A percentile compares a stretch with the other conserved stretches of the same genome.
These are phyloP conservation scores for Xiphorhynchus elegans DNA, from an alignment of 2,113 vertebrate genomes.

Conservation along the genomic window DNA sequence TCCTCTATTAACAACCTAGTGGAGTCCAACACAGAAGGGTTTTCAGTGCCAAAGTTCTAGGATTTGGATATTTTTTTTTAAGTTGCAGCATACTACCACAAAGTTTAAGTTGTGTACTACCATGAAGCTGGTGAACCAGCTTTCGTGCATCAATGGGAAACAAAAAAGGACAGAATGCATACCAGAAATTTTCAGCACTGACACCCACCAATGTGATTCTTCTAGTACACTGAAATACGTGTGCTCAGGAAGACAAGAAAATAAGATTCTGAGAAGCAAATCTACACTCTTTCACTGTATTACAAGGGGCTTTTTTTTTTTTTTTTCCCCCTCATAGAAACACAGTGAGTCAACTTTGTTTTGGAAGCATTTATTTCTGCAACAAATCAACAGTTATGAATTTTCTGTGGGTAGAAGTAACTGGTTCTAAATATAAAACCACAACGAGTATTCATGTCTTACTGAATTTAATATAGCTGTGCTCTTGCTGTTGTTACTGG, in stretches of 20 bases:
- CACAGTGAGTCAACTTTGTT: conserved; percentile 15
- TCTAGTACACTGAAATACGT: rapidly evolving
- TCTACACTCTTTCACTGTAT: not conserved
- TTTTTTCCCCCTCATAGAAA: not conserved
- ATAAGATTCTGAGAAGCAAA: not conserved
- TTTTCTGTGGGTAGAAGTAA: conserved; percentile 63
- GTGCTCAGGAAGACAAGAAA: not conserved
- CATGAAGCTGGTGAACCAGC: not conserved
- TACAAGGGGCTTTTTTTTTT: not conserved
- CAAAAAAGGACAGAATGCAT: not conserved
- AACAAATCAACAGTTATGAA: conserved; percentile 47
- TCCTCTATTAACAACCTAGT: not conserved
- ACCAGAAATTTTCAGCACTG: not conserved
- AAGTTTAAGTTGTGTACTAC: not conserved
- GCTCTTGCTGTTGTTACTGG: conserved; percentile 50
- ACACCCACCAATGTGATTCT: not conserved
- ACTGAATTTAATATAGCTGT: conserved; percentile 35
- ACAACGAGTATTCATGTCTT: conserved; percentile 35
- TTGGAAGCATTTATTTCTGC: conserved; percentile 58
- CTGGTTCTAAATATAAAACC: conserved; percentile 63
- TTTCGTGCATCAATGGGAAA: rapidly evolving
- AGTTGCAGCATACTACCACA: not conserved
- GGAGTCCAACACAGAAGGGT: rapidly evolving
- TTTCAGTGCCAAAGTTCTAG: not conserved
- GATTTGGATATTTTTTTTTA: not conserved